Conservation (phyloP, 2,888 invertebrate species). For the Macroteleia sp. region DNA sequence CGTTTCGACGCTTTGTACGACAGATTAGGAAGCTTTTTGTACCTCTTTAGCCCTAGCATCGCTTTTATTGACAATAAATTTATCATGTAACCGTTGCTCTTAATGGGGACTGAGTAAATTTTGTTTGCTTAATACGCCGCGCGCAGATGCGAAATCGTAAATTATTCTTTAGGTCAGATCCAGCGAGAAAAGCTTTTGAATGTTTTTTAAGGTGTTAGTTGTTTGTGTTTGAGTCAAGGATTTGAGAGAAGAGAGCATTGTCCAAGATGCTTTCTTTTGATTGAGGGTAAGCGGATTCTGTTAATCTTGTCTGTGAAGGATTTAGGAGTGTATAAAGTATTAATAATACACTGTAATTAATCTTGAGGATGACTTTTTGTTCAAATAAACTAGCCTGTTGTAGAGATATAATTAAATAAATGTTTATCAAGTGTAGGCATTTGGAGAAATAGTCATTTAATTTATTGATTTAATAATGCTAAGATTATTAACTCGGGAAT, state of each 20-base stretch:
- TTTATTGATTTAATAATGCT: too few relatives aligned
- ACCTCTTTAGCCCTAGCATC: constrained; percentile 17
- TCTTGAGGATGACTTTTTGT: constrained; percentile 9
- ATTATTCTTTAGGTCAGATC: constrained; percentile 25
- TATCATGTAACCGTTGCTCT: constrained; percentile 46
- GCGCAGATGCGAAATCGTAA: constrained; percentile 3
- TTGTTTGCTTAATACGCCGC: constrained; percentile 7
- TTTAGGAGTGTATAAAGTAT: constrained; percentile 13
- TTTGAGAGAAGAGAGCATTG: constrained; percentile 11
- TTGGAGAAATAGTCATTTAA: too few relatives aligned
- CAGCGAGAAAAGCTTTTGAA: constrained; percentile 19
- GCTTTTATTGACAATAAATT: constrained; percentile 52
- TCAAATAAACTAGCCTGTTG: neutral
- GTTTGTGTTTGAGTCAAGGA: constrained; percentile 19
- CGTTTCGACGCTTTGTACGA: constrained; percentile 44
- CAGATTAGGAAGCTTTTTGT: constrained; percentile 61
- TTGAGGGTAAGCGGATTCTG: constrained; percentile 36
- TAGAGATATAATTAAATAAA: too few relatives aligned
- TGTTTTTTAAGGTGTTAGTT: constrained; percentile 16
- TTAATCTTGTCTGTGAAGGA: constrained; percentile 23
- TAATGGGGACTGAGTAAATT: constrained; percentile 11
- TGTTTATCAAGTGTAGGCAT: too few relatives aligned
- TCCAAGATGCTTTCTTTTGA: constrained; percentile 28
- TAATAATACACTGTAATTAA: constrained; percentile 29
- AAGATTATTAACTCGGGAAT: too few relatives aligned